Conservation (phyloP, 2,113 vertebrate genomes). For the Guaruba guarouba region DNA sequence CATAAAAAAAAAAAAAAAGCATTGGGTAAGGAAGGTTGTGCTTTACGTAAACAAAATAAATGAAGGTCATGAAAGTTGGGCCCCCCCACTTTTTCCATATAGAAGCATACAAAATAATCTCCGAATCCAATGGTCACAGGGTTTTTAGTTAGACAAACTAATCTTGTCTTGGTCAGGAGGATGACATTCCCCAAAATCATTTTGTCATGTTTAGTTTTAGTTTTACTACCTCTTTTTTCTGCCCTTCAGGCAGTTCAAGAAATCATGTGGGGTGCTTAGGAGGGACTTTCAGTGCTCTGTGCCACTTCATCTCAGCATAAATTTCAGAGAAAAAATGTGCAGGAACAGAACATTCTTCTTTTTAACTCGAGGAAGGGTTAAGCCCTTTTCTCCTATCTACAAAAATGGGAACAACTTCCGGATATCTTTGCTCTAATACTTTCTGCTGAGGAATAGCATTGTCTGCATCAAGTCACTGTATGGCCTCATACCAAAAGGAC, state of each 20-base stretch:
- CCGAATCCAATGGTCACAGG: not conserved
- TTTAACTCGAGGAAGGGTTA: not conserved
- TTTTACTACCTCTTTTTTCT: not conserved
- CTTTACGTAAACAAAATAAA: not conserved
- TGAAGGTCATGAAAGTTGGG: accelerated
- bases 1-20: not conserved
- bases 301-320: not conserved
- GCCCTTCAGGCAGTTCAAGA: not conserved
- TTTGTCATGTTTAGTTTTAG: not conserved
- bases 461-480: not conserved
- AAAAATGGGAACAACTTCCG: not conserved
- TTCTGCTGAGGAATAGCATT: not conserved
- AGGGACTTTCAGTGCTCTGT: not conserved
- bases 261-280: not conserved
- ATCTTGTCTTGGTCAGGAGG: not conserved
- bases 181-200: not conserved
- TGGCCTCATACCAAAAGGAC: not conserved
- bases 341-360: not conserved
- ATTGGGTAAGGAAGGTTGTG: not conserved
- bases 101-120: not conserved
- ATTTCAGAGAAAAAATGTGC: not conserved
- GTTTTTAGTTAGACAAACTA: not conserved
- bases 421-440: not conserved
- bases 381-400: not conserved
- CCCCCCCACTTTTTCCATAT: not conserved